Evolutionary conservation across 2,888 invertebrate genomes (phyloP).

Genomic region (Tachystola acroxantha): DNA sequence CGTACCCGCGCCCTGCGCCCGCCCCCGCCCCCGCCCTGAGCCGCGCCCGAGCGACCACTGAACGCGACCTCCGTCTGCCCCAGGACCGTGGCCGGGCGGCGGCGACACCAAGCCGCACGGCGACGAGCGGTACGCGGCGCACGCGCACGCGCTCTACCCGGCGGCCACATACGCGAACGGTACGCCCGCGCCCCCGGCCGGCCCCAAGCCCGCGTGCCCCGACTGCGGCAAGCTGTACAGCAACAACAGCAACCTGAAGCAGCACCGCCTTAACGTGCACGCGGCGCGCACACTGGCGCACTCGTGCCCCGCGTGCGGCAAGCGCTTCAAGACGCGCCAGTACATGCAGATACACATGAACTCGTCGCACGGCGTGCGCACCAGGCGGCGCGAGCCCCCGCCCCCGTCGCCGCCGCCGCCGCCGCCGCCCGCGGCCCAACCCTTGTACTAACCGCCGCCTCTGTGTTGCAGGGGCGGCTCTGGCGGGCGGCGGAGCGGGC

Average conservation of each 20-base stretch:
- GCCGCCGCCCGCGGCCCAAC: slow-evolving; percentile 57
- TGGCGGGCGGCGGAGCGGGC: slow-evolving; percentile 65
- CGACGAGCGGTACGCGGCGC: slow-evolving; percentile 62
- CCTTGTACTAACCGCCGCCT: slow-evolving; percentile 77
- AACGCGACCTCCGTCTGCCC: slow-evolving; percentile 70
- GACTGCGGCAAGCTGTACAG: slow-evolving; percentile 83
- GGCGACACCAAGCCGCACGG: slow-evolving; percentile 25
- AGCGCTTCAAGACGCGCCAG: slow-evolving; percentile 84
- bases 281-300: slow-evolving; percentile 79
- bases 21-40: not conserved
- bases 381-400: slow-evolving; percentile 67
- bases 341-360: slow-evolving; percentile 84
- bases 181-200: slow-evolving; percentile 40
- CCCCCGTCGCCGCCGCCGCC: slow-evolving; percentile 45
- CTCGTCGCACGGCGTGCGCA: slow-evolving; percentile 82
- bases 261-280: slow-evolving; percentile 84
- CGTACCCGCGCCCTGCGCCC: slow-evolving; percentile 4
- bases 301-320: slow-evolving; percentile 81
- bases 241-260: slow-evolving; percentile 83
- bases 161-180: slow-evolving; percentile 17
- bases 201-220: slow-evolving; percentile 80
- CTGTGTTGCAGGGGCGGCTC: slow-evolving; percentile 83
- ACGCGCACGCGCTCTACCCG: slow-evolving; percentile 68
- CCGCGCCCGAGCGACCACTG: slow-evolving; percentile 28
- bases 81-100: slow-evolving; percentile 29